Evolutionary conservation across 2,888 invertebrate genomes (phyloP), one percentile per base, ranked within the genome.

Genomic region (Lasiommata megera): DNA sequence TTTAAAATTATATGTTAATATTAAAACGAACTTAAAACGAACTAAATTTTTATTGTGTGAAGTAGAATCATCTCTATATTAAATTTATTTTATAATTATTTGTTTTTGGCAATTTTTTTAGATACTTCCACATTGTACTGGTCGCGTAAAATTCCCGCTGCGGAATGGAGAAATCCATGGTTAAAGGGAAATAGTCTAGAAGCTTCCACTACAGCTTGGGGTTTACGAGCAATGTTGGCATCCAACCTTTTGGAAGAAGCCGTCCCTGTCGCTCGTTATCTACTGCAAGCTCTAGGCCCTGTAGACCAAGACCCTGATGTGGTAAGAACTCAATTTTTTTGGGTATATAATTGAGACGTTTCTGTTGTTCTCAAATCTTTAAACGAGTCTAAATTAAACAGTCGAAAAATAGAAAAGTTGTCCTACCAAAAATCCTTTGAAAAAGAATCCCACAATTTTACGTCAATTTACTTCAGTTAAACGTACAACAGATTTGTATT

Each of bases 121-220:
- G 89, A 80, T 8, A 73, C 17, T n/a, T 41, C 81, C 3, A 80
- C 79, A 1, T 58, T 88, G 36, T 91, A 82, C 74, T 91, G 91
- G 91, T 79, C 86, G 0, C 80, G 89, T 0, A 74, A 74, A 29
- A 62, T 86, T 1, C 65, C 75, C 0, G 82, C 80, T 3, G 69
- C 74, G 0, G 89, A 89, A 66, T 84, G 83, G 82, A 80, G 83
- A 41, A 91, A 88, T 69, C 90, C 91, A 0, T 89, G 91, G 87
- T 70, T 83, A 62, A 74, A 68, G 29, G 80, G 76, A 54, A 88
- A 87, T 72, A 87, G 80, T 53, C 60, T 86, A 34, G 86, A 84
- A 67, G 88, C 98, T 3, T 96, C 97, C 80, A 96, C 97, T 68
- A 98, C 98, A 0, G 94, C 98, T 0, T 99, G 98, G 81, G 96